phyloP scores from a whole-genome alignment of 2,113 vertebrate genomes.

The Oriolus oriolus region DNA sequence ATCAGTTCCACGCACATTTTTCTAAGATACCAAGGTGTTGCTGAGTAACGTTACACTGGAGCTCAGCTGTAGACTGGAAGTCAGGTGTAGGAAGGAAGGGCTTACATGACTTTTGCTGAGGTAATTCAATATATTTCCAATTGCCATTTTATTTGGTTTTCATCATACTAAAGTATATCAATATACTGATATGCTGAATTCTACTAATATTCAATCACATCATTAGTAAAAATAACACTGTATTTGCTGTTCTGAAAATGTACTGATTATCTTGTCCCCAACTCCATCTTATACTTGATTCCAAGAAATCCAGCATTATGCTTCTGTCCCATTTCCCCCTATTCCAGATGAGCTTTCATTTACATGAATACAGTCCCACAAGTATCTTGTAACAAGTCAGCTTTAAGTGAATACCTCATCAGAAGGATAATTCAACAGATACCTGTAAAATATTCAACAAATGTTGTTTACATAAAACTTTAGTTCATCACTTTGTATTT shows the following conservation, averaged over 20 bases:
- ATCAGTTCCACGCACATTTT: not conserved
- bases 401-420: not conserved
- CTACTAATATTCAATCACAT: not conserved
- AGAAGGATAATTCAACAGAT: not conserved
- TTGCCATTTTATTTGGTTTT: not conserved
- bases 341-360: not conserved
- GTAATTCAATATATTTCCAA: not conserved
- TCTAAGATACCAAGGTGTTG: not conserved
- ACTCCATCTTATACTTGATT: not conserved
- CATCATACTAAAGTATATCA: not conserved
- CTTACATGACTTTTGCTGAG: not conserved
- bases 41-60: not conserved
- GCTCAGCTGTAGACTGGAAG: not conserved
- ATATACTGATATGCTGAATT: not conserved
- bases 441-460: not conserved
- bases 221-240: not conserved
- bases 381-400: not conserved
- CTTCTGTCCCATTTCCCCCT: not conserved
- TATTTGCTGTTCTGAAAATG: not conserved
- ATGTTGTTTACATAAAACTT: not conserved
- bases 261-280: not conserved
- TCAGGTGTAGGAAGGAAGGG: not conserved
- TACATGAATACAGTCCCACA: not conserved
- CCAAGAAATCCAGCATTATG: not conserved
- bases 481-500: not conserved